Evolutionary conservation across 2,888 invertebrate species (phyloP).

Genomic region (Tiliacea citrago): DNA sequence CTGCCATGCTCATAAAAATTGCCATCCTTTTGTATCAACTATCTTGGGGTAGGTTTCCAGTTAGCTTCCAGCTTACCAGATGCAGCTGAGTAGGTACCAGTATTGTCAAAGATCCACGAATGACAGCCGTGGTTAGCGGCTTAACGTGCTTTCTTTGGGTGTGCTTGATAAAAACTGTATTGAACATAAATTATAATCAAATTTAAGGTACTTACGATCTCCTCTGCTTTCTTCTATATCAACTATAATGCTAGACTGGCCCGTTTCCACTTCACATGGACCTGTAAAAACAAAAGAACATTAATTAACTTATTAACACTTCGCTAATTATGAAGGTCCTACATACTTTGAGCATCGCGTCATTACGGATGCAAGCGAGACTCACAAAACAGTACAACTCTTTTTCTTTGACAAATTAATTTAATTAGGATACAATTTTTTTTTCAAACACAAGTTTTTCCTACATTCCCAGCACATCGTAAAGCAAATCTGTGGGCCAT

Average conservation of each 20-base stretch:
- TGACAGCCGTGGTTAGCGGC: too few relatives aligned
- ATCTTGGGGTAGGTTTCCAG: too few relatives aligned
- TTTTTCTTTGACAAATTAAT: conserved; percentile 1
- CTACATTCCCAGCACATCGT: conserved; percentile 29
- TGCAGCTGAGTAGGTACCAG: too few relatives aligned
- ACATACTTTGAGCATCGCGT: not conserved
- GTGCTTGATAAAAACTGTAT: not conserved
- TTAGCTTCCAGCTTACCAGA: too few relatives aligned
- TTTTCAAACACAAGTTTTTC: conserved; percentile 13
- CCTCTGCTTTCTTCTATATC: conserved; percentile 97
- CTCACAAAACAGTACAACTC: conserved; percentile 12
- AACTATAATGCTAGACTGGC: conserved; percentile 96
- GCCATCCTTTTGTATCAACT: too few relatives aligned
- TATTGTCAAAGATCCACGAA: too few relatives aligned
- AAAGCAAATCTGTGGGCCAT: conserved; percentile 44
- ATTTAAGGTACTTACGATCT: conserved; percentile 92
- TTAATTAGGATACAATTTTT: conserved; percentile 7
- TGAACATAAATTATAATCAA: not conserved
- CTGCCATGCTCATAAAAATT: too few relatives aligned
- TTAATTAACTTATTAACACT: not conserved
- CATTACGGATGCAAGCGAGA: not conserved
- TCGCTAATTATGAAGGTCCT: not conserved
- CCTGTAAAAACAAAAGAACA: conserved; percentile 75
- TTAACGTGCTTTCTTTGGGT: too few relatives aligned
- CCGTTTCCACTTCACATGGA: conserved; percentile 96